Evolutionary conservation across 2,113 vertebrate species (phyloP).

Genomic region (Heterocephalus glaber): DNA sequence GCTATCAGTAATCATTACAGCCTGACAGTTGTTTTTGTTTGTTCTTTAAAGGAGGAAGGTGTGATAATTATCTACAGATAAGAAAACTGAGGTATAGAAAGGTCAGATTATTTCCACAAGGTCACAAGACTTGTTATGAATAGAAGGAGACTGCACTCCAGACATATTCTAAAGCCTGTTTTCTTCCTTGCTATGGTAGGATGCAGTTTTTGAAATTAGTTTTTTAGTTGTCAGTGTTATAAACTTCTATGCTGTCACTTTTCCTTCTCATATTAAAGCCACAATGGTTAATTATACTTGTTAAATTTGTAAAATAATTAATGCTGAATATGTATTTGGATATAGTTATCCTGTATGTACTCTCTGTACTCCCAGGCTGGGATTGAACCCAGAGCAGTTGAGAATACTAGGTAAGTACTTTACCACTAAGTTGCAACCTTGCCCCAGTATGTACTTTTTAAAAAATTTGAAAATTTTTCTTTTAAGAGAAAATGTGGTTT

Average conservation of each 20-base stretch:
- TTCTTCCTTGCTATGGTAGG: neutral
- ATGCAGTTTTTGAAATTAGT: neutral
- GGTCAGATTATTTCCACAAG: neutral
- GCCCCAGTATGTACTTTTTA: neutral
- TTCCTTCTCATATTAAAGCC: slow-evolving; percentile 6
- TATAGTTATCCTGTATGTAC: neutral
- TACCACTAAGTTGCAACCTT: neutral
- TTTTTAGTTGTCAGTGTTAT: neutral
- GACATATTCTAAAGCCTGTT: neutral
- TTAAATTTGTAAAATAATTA: slow-evolving; percentile 42
- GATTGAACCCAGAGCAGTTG: neutral
- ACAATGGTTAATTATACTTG: neutral
- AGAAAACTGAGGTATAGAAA: slow-evolving; percentile 7
- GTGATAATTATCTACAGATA: too few relatives aligned
- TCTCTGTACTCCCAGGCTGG: neutral
- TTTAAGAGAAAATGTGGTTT: neutral
- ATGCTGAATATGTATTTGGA: neutral
- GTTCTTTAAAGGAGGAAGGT: too few relatives aligned
- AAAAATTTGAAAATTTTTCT: neutral
- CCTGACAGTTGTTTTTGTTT: too few relatives aligned
- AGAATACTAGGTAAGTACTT: neutral
- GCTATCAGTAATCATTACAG: too few relatives aligned
- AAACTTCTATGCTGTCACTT: neutral
- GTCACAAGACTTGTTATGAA: neutral
- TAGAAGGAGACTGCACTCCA: neutral